Evolutionary conservation across 2,797 vertebrate genomes (phyloP).

Genomic region (Cheirogaleus major): DNA sequence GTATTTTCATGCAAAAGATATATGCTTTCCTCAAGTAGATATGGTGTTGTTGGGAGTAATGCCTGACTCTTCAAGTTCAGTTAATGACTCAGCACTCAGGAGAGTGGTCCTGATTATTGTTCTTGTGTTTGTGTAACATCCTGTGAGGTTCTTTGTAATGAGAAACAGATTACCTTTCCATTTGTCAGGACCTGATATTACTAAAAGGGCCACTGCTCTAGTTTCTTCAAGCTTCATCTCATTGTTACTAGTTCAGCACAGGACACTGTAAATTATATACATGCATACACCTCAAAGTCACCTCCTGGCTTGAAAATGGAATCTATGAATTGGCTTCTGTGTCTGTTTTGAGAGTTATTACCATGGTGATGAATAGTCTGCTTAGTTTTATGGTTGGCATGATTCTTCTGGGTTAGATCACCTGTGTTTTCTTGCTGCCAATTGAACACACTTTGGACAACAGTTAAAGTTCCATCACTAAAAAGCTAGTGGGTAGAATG

Average conservation of each 20-base stretch:
- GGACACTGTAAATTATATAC: background rate
- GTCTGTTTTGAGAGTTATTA: constrained; percentile 80
- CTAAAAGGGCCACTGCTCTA: background rate
- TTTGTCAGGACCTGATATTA: background rate
- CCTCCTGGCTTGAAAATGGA: constrained; percentile 27
- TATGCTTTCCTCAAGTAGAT: background rate
- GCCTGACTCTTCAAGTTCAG: background rate
- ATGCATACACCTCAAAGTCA: background rate
- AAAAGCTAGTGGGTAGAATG: background rate
- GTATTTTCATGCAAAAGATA: background rate
- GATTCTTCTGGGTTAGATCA: background rate
- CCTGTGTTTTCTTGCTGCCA: background rate
- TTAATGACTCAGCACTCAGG: background rate
- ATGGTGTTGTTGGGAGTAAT: background rate
- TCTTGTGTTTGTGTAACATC: background rate
- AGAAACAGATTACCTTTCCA: background rate
- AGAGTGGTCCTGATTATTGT: background rate
- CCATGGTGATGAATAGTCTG: constrained; percentile 79
- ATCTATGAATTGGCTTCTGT: constrained; percentile 56
- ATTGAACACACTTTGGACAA: background rate
- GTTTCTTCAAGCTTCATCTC: background rate
- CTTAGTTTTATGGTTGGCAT: background rate
- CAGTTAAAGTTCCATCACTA: background rate
- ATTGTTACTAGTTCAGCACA: background rate
- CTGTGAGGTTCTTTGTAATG: background rate